Conservation (phyloP, 2,888 invertebrate species). For the Rhynchonema sp. region DNA sequence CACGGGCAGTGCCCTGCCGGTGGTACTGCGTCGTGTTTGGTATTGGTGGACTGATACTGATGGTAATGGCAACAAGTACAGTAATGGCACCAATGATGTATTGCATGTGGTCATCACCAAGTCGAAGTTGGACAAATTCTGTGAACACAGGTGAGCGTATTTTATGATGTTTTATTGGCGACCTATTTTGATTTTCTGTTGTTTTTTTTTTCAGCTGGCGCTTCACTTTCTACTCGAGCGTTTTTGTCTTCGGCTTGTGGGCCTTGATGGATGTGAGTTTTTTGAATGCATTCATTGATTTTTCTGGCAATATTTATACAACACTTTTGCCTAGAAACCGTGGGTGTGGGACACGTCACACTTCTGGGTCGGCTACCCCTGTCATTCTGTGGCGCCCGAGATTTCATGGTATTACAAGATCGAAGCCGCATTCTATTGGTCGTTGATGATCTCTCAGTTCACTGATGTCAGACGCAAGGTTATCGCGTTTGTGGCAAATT, state of each 20-base stretch:
- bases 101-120: neutral
- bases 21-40: neutral
- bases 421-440: constrained; percentile 79
- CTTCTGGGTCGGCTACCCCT: neutral
- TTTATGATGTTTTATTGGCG: neutral
- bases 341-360: neutral
- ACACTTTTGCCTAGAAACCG: neutral
- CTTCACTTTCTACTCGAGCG: neutral
- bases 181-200: neutral
- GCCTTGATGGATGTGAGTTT: neutral
- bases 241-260: neutral
- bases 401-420: constrained; percentile 50
- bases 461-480: constrained; percentile 58
- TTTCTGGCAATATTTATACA: neutral
- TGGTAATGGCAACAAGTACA: neutral
- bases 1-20: neutral
- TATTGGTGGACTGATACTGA: neutral
- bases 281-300: neutral
- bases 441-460: constrained; percentile 70
- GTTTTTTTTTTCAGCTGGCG: neutral
- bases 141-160: neutral
- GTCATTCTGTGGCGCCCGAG: neutral
- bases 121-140: neutral
- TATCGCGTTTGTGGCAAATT: neutral
- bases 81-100: neutral